phyloP scores from a whole-genome alignment of 2,113 vertebrate species.

The Bettongia penicillata region DNA sequence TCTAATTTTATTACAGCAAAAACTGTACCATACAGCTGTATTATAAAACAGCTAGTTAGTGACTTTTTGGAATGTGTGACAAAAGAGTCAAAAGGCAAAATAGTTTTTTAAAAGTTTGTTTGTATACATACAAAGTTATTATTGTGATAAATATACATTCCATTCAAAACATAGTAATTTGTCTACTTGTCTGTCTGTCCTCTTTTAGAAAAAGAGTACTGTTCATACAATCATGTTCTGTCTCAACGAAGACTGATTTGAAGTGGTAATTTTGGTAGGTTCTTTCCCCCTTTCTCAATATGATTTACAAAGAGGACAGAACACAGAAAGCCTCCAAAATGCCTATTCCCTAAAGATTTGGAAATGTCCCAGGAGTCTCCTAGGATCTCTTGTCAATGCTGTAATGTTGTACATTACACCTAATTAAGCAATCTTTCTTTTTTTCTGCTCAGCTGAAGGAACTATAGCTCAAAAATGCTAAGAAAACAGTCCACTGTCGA shows the following conservation, averaged over 20 bases:
- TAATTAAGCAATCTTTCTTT: background rate
- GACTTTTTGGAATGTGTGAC: background rate
- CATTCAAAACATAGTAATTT: background rate
- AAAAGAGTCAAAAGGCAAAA: background rate
- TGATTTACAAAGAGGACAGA: background rate
- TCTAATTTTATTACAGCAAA: conserved; percentile 17
- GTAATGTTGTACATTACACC: background rate
- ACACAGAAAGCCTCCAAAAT: background rate
- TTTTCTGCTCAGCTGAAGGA: background rate
- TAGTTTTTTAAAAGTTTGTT: background rate
- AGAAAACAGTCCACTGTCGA: background rate
- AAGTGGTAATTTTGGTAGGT: background rate
- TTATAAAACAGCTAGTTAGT: background rate
- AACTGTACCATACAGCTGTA: background rate
- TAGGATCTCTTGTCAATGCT: background rate
- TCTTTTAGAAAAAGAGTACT: background rate
- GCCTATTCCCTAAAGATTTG: background rate
- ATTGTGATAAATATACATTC: background rate
- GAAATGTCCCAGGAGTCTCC: background rate
- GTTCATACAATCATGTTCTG: background rate
- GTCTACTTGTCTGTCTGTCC: background rate
- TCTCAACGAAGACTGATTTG: background rate
- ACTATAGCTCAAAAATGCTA: background rate
- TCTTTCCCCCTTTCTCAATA: background rate
- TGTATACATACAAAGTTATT: background rate